phyloP scores from a whole-genome alignment of 30 jellyfish, hydroid and myxozoan species.

The Aurelia coerulea region DNA sequence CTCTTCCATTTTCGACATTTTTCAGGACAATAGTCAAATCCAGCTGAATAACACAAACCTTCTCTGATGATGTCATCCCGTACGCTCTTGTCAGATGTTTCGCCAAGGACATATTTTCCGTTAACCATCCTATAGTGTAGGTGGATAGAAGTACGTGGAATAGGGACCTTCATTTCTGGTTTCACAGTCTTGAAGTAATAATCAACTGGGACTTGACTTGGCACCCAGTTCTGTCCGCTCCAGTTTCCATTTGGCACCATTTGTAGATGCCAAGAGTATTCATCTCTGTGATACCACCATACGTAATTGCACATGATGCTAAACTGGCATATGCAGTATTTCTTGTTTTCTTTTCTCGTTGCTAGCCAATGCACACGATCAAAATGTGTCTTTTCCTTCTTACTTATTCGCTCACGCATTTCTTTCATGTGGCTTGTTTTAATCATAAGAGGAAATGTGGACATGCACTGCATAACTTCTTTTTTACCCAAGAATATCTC shows the following conservation, averaged over 20 bases:
- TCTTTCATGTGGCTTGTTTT: slow-evolving; percentile 8
- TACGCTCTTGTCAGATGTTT: slow-evolving; percentile 1
- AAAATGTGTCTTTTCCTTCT: neutral
- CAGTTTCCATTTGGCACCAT: slow-evolving; percentile 23
- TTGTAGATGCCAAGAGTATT: slow-evolving; percentile 41
- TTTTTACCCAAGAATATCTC: slow-evolving; percentile 9
- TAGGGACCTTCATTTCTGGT: slow-evolving; percentile 7
- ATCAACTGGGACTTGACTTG: neutral
- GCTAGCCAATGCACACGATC: neutral
- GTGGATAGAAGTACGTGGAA: slow-evolving; percentile 28
- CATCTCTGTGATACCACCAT: slow-evolving; percentile 41
- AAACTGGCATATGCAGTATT: neutral
- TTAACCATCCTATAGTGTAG: neutral
- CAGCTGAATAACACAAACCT: slow-evolving; percentile 37
- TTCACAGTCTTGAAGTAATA: neutral
- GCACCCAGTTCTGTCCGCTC: too few relatives aligned
- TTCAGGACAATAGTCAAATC: slow-evolving; percentile 32
- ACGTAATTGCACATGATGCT: neutral
- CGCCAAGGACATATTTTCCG: neutral
- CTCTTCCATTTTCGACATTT: slow-evolving; percentile 1
- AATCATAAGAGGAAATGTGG: slow-evolving; percentile 1
- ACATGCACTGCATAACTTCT: too few relatives aligned
- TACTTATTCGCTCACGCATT: slow-evolving; percentile 3
- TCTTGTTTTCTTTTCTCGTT: neutral
- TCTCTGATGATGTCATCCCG: slow-evolving; percentile 11